Base-by-base conservation (phyloP, 2,797 vertebrate genomes). In the Poliocrania exsul region DNA sequence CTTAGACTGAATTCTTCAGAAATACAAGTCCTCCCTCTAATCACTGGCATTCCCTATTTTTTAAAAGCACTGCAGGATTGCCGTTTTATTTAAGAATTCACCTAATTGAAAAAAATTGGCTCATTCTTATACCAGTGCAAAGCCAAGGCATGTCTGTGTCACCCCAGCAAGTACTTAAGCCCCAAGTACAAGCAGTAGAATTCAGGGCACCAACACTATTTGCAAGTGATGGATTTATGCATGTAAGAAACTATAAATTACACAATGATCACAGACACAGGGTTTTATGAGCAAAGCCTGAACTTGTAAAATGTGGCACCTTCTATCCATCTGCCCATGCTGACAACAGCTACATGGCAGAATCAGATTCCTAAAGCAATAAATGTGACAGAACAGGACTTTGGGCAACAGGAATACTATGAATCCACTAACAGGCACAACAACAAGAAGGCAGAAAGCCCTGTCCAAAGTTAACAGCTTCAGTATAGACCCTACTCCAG, bases 171-270 rank as follows among this genome's bases (percentile, higher is more conserved):
- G 47, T 38, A n/a, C 46, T 85, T 8, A 11, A 53, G 31, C 49
- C 81, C 31, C 9, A 6, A 25, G 44, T 16, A 77, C 18, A 71
- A 46, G 35, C 61, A 50, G 69, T 2, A 72, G 69, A 62, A 93
- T n/a, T 65, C 81, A 70, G 50, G 64, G 77, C 78, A 93, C 53
- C 60, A 81, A 11, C 17, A 18, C 53, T 25, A 71, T 69, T 84
- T 69, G 53, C 19, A 28, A 91, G 31, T 31, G 77, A 85, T n/a
- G 28, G 82, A 92, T 97, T 95, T 92, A 62, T 35, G 70, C 25
- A 46, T 0, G 1, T 9, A 69, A 84, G 57, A 81, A 93, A 86
- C 38, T 65, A 33, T 84, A 90, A 92, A 91, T 93, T 65, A 77
- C 35, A 49, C 37, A 81, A 82, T 42, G 82, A 84, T 75, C 51